Conservation (phyloP, 2,888 invertebrate species). For the Ptilodon capucinus region DNA sequence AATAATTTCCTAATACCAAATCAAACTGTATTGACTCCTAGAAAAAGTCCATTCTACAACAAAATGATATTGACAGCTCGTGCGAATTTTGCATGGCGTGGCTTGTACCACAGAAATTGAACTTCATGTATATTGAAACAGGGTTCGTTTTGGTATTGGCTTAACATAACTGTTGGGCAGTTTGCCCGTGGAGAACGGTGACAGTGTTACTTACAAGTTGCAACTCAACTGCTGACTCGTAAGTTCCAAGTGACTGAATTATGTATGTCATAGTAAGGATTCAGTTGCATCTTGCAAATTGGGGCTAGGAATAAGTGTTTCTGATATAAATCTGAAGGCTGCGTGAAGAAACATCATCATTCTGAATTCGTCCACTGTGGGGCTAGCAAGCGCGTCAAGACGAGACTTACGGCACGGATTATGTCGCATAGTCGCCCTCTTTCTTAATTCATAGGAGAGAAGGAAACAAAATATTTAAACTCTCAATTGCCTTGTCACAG, state of each 20-base stretch:
- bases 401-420: too few species aligned
- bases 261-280: conserved; percentile 14
- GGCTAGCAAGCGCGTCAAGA: too few species aligned
- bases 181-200: neutral
- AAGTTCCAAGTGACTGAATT: conserved; percentile 22
- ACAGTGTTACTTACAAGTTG: neutral
- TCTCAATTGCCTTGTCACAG: too few species aligned
- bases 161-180: neutral
- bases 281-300: conserved; percentile 14
- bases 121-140: neutral
- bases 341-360: neutral
- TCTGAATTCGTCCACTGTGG: neutral
- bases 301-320: conserved; percentile 5
- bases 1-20: too few species aligned
- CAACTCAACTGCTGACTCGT: conserved; percentile 3
- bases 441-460: too few species aligned
- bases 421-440: too few species aligned
- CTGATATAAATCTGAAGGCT: neutral
- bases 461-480: too few species aligned
- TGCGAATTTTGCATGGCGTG: too few species aligned
- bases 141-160: neutral
- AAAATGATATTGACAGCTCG: too few species aligned
- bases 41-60: too few species aligned
- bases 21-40: too few species aligned
- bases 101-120: too few species aligned